Evolutionary conservation across 1,140 invertebrate genomes (phyloP), one percentile per base, ranked within the genome.

Genomic region (Drosophila ficusphila): DNA sequence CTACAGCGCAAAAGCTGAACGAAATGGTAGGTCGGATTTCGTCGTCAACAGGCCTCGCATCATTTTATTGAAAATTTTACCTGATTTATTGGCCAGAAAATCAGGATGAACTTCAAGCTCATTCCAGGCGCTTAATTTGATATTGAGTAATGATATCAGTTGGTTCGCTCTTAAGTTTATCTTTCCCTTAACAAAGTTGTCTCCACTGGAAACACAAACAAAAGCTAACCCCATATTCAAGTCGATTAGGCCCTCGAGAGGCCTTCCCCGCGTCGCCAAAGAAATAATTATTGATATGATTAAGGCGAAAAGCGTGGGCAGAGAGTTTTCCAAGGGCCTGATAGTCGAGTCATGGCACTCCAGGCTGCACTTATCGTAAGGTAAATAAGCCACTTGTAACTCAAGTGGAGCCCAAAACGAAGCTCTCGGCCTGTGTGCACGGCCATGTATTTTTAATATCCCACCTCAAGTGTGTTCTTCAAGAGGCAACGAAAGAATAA

Each of bases 361-460:
- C 76, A 76, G 82, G 73, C 81, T 85, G 76, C 81, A 85, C 81
- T 85, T 88, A 88, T 86, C 76, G 61, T 81, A 76, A 85, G 81
- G 81, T 88, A 85, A 86, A 85, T 85, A 81, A 85, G 81, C 81
- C 82, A 88, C 81, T 85, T 85, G 76, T 81, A 85, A 79, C 82
- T 85, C 67, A 81, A 85, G 81, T 68, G 69, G 53, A 74, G 52
- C 54, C 62, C 64, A 52, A 46, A 44, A 23, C 18, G 36, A 18
- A 4, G 36, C 29, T 21, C 16, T 25, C 23, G 14, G 27, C 31
- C 39, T 16, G 39, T 54, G 38, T 57, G 67, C 47, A 47, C 54
- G 61, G 76, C 76, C 82, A 85, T 85, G 81, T 85, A 85, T 86
- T 85, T 85, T 85, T 85, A 85, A 85, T 85, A 88, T 88, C 58